Evolutionary conservation across 1,140 invertebrate genomes (phyloP).

Genomic region (Pogonus chalceus): DNA sequence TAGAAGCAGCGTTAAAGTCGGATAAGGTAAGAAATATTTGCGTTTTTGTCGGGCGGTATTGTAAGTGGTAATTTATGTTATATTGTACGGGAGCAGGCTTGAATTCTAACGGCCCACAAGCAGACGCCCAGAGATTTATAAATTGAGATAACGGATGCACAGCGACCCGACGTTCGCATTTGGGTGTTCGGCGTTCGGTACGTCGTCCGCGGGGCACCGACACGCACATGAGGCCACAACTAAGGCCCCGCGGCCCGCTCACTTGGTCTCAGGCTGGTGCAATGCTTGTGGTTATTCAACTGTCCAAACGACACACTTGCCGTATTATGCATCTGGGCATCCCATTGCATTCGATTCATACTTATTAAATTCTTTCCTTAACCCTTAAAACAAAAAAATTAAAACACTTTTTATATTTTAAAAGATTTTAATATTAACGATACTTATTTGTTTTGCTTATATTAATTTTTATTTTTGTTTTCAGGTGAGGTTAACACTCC

Average conservation of each 20-base stretch:
- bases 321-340: too few relatives aligned
- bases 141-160: conserved; percentile 7
- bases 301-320: too few relatives aligned
- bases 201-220: background rate
- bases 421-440: too few relatives aligned
- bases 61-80: conserved; percentile 6
- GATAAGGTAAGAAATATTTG: conserved; percentile 6
- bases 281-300: too few relatives aligned
- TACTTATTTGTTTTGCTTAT: too few relatives aligned
- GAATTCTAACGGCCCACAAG: conserved; percentile 6
- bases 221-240: background rate
- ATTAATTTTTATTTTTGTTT: too few relatives aligned
- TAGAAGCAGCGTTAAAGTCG: background rate
- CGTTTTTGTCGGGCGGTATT: conserved; percentile 2
- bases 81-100: conserved; percentile 6
- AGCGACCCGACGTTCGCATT: background rate
- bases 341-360: background rate
- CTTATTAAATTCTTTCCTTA: too few relatives aligned
- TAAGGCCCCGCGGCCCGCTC: too few relatives aligned
- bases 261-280: too few relatives aligned
- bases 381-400: too few relatives aligned
- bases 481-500: too few relatives aligned
- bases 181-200: background rate
- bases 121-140: conserved; percentile 5
- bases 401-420: too few relatives aligned